phyloP scores from a whole-genome alignment of 2,888 invertebrate species.

The Xestia ashworthii region DNA sequence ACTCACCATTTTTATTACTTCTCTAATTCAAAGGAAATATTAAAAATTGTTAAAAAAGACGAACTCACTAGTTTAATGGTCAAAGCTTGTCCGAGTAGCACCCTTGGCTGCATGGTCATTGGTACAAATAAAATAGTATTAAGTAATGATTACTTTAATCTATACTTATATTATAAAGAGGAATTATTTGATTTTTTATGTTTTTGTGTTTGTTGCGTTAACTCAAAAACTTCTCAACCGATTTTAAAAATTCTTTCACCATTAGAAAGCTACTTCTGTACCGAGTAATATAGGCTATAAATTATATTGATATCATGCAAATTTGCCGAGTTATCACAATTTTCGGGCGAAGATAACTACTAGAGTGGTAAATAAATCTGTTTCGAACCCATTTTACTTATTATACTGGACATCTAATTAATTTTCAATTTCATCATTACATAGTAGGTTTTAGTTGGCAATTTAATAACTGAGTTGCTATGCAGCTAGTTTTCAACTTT shows the following conservation, averaged over 20 bases:
- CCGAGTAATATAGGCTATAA: too few species aligned
- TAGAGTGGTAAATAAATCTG: background rate
- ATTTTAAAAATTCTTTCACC: too few species aligned
- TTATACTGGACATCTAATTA: background rate
- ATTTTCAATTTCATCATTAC: background rate
- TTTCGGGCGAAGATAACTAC: too few species aligned
- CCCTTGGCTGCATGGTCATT: slow-evolving; percentile 43
- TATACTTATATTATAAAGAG: too few species aligned
- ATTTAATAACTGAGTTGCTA: slow-evolving; percentile 27
- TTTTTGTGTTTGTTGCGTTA: too few species aligned
- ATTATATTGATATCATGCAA: too few species aligned
- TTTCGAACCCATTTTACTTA: background rate
- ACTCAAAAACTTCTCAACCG: too few species aligned
- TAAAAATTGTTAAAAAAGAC: slow-evolving; percentile 13
- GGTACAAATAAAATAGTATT: slow-evolving; percentile 37
- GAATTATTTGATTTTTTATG: too few species aligned
- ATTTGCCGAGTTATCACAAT: too few species aligned
- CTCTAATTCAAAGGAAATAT: background rate
- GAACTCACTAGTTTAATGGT: slow-evolving; percentile 46
- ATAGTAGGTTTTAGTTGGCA: slow-evolving; percentile 6
- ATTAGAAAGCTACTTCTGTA: too few species aligned
- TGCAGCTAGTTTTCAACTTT: slow-evolving; percentile 30
- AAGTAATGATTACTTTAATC: slow-evolving; percentile 6
- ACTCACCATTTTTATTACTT: background rate
- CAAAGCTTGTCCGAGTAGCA: slow-evolving; percentile 49